phyloP scores from a whole-genome alignment of 2,888 invertebrate species.

The Pantelozetes paolii region DNA sequence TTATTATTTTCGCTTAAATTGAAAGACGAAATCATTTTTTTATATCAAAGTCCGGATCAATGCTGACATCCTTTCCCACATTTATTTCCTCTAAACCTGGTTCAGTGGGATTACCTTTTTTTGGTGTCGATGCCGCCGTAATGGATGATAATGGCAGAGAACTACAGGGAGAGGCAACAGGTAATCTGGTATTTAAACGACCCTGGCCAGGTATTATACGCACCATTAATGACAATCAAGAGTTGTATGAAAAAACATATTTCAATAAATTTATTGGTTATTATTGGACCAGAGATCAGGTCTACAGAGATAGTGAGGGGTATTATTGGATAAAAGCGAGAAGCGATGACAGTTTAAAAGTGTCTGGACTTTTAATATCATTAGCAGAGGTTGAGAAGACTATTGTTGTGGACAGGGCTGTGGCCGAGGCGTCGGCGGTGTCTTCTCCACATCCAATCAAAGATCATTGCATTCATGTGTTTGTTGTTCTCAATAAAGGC shows the following conservation, averaged over 20 bases:
- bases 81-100: slow-evolving; percentile 97
- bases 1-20: neutral
- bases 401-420: slow-evolving; percentile 56
- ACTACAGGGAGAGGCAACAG: slow-evolving; percentile 83
- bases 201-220: slow-evolving; percentile 99
- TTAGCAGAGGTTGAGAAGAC: slow-evolving; percentile 75
- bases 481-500: slow-evolving; percentile 78
- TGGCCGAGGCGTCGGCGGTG: slow-evolving; percentile 94
- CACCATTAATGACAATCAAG: slow-evolving; percentile 83
- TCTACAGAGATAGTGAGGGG: slow-evolving; percentile 83
- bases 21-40: slow-evolving; percentile 2
- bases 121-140: slow-evolving; percentile 84
- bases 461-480: slow-evolving; percentile 95
- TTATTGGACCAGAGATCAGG: slow-evolving; percentile 97
- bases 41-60: slow-evolving; percentile 75
- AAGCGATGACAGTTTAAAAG: slow-evolving; percentile 97
- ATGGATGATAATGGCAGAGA: slow-evolving; percentile 80
- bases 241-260: slow-evolving; percentile 78
- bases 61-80: slow-evolving; percentile 90
- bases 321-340: slow-evolving; percentile 95
- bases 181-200: slow-evolving; percentile 81
- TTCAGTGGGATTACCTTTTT: slow-evolving; percentile 89
- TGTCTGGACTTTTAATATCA: slow-evolving; percentile 95
- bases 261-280: slow-evolving; percentile 88
- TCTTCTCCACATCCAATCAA: slow-evolving; percentile 89